Evolutionary conservation across 2,113 vertebrate genomes (phyloP).

Genomic region (Clarias batrachus): DNA sequence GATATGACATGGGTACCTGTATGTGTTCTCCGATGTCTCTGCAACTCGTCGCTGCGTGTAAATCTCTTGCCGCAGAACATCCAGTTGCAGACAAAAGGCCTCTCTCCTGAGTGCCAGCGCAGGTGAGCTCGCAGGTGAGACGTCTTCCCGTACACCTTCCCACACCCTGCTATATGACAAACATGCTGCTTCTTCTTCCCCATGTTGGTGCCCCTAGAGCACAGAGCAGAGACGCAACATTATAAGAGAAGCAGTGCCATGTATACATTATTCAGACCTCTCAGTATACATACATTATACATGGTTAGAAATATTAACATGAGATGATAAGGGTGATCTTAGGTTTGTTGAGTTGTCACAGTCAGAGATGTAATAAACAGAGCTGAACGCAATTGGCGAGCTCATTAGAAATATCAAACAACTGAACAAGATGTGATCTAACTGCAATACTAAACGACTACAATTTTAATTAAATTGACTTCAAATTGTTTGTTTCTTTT

Average conservation of each 20-base stretch:
- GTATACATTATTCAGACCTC: background rate
- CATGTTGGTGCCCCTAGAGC: slow-evolving; percentile 86
- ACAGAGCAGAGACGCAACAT: slow-evolving; percentile 26
- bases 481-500: background rate
- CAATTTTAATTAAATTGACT: background rate
- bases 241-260: background rate
- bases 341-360: background rate
- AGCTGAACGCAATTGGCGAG: background rate
- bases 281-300: no score
- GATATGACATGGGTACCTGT: slow-evolving; percentile 77
- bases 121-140: slow-evolving; percentile 98
- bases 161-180: slow-evolving; percentile 96
- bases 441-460: background rate
- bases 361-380: background rate
- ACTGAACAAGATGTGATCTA: background rate
- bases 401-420: background rate
- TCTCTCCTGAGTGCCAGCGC: slow-evolving; percentile 98
- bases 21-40: slow-evolving; percentile 96
- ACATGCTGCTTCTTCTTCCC: slow-evolving; percentile 99
- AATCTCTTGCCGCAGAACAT: slow-evolving; percentile 99
- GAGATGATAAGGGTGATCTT: background rate
- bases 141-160: slow-evolving; percentile 98
- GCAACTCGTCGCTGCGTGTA: slow-evolving; percentile 96
- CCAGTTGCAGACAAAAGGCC: slow-evolving; percentile 97
- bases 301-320: background rate